Evolutionary conservation across 1,140 invertebrate species (phyloP), one percentile per base, ranked within the genome.

Genomic region (Zaprionus inermis): DNA sequence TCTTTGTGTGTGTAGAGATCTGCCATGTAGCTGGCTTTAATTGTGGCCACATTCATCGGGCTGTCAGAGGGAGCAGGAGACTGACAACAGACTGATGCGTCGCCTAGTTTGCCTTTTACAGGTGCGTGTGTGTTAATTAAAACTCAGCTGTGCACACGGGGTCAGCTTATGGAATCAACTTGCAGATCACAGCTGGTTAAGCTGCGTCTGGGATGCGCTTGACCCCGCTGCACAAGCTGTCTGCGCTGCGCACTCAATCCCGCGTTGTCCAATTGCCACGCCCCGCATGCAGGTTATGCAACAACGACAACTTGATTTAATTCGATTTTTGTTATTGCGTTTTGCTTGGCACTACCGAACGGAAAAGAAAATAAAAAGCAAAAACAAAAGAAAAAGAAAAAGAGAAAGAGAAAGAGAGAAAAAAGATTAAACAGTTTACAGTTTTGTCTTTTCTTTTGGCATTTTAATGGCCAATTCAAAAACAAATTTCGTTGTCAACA

Each of bases 401-500:
- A 55, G 9, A 55, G 11, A 30, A 16, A 20, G 16, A 46, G 5
- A 28, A 5, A 28, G 24, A 58, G 32, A 61, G 30, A 16, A 32
- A 52, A 51, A 41, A 46, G 30, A 18, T n/a, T n/a, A n/a, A 44
- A 44, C 38, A 7, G 16, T 72, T 72, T 66, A 72, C 70, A 72
- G 70, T 72, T 72, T 66, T 66, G 54, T 58, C 54, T 65, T 66
- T 72, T 66, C 38, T 72, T 72, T 49, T 49, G 70, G 63, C 63
- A 66, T 67, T 72, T 72, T 67, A 59, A 72, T 67, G 54, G 46
- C n/a, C 63, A 24, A 58, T 72, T 24, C 11, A 56, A 65, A 58
- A 28, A 72, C 55, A 72, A 72, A 72, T 72, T 72, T 72, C 46
- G 63, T 34, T 72, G 69, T 71, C 68, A 64, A 64, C 68, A 64